A percentile compares a stretch with the other conserved stretches of the same genome.
These are phyloP conservation scores for Athetis lepigone DNA, from an alignment of 2,888 invertebrate species.

Conservation along the genomic window DNA sequence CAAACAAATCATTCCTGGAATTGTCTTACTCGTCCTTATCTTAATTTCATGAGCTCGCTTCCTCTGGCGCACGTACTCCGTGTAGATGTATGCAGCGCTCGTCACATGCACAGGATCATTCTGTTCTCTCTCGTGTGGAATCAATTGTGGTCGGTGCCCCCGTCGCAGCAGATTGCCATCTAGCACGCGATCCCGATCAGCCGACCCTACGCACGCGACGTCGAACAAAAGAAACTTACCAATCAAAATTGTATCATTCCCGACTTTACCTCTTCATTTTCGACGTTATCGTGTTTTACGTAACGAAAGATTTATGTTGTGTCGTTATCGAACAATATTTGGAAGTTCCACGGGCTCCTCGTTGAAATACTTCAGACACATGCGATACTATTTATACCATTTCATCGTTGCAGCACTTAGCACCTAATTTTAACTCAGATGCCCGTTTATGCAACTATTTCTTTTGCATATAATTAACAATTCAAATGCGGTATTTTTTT, in stretches of 20 bases:
- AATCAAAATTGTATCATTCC: slow-evolving; percentile 77
- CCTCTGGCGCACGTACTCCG: slow-evolving; percentile 47
- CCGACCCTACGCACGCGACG: slow-evolving; percentile 84
- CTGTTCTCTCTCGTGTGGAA: slow-evolving; percentile 77
- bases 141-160: slow-evolving; percentile 86
- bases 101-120: slow-evolving; percentile 65
- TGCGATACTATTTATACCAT: slow-evolving; percentile 69
- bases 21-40: slow-evolving; percentile 60
- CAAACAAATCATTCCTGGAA: slow-evolving; percentile 64
- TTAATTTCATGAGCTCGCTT: slow-evolving; percentile 65
- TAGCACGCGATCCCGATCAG: slow-evolving; percentile 88
- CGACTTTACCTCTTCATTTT: slow-evolving; percentile 70
- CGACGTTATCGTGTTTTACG: slow-evolving; percentile 58
- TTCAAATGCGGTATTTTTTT: slow-evolving; percentile 87
- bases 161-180: slow-evolving; percentile 82
- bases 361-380: slow-evolving; percentile 42
- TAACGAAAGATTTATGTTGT: slow-evolving; percentile 48
- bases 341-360: slow-evolving; percentile 21
- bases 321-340: slow-evolving; percentile 43
- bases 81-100: slow-evolving; percentile 50
- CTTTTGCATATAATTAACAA: slow-evolving; percentile 85
- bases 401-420: slow-evolving; percentile 77
- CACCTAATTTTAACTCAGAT: slow-evolving; percentile 84
- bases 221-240: slow-evolving; percentile 83
- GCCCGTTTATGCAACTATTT: slow-evolving; percentile 86